Conservation (phyloP, 2,888 invertebrate species). For the Xanthorhoe spadicearia region DNA sequence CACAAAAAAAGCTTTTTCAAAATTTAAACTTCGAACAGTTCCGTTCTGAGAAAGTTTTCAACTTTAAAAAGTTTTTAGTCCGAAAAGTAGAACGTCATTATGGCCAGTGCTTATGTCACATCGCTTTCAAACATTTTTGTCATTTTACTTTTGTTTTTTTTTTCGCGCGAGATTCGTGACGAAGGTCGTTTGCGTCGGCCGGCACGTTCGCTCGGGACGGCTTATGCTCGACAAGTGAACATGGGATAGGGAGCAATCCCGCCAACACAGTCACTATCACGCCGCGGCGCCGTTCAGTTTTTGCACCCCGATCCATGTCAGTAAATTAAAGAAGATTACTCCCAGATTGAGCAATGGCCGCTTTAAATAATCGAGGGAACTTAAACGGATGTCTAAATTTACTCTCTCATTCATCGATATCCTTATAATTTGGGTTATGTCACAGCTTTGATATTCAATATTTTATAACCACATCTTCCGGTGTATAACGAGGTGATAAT, state of each 20-base stretch:
- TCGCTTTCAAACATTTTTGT: slow-evolving; percentile 58
- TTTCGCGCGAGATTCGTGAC: slow-evolving; percentile 46
- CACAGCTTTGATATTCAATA: slow-evolving; percentile 38
- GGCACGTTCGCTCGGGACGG: slow-evolving; percentile 61
- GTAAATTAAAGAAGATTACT: slow-evolving; percentile 63
- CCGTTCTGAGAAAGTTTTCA: slow-evolving; percentile 37
- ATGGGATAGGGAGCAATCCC: slow-evolving; percentile 57
- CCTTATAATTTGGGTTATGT: slow-evolving; percentile 46
- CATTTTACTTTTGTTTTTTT: slow-evolving; percentile 46
- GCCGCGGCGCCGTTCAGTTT: slow-evolving; percentile 54
- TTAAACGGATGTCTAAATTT: slow-evolving; percentile 43
- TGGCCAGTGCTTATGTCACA: slow-evolving; percentile 54
- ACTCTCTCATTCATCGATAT: slow-evolving; percentile 41
- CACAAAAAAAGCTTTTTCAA: slow-evolving; percentile 35
- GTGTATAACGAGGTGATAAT: slow-evolving; percentile 25
- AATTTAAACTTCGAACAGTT: slow-evolving; percentile 38
- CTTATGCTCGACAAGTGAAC: slow-evolving; percentile 65
- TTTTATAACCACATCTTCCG: slow-evolving; percentile 26
- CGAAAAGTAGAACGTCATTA: slow-evolving; percentile 39
- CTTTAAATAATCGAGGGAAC: slow-evolving; percentile 46
- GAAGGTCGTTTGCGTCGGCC: slow-evolving; percentile 44
- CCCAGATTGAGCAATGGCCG: slow-evolving; percentile 53
- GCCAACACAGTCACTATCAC: slow-evolving; percentile 49
- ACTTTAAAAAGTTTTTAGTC: slow-evolving; percentile 39
- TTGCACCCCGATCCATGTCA: slow-evolving; percentile 57